Evolutionary conservation across 2,888 invertebrate genomes (phyloP), one percentile per base, ranked within the genome.

Genomic region (Odontomyia ornata): DNA sequence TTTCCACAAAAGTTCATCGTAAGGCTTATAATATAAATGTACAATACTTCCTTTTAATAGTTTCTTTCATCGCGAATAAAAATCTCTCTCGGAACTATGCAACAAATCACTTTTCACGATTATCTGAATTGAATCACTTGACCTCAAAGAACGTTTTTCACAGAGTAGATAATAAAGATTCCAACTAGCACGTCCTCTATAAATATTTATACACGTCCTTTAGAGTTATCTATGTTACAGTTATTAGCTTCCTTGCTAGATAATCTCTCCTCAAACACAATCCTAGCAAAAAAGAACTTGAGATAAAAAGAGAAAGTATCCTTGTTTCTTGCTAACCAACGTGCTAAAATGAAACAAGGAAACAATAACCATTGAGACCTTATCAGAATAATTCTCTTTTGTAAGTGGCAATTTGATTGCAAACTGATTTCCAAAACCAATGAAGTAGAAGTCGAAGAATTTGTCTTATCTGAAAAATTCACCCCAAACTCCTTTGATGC

Each of bases 401-500:
- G 57, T 60, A 27, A 30, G 64, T 13, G 64, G 28, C 64, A 64
- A 64, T 64, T 64, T 64, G 30, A 25, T 23, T 64, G 64, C 64
- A 64, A 64, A 64, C 64, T 64, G 64, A 64, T 64, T 64, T 30
- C 30, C 4, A 27, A 64, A 60, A 15, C 28, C 27, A 64, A 18
- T 64, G n/a, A 64, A 64, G 23, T 64, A 64, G 30, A 64, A 64
- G n/a, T 25, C 27, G 23, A 25, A 64, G 30, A 64, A 64, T 64
- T 64, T 30, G 28, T 64, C 64, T 64, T 64, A 64, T 64, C 64
- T 15, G 18, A 15, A 30, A 64, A 18, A 64, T 64, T 64, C n/a
- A n/a, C 25, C 36, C 36, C 36, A 36, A 36, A 36, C 36, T 18
- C 52, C 7, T 52, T 18, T 15, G 7, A 52, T 52, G 52, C 5